Conservation (phyloP, 2,113 vertebrate species). For the Toxostoma redivivum region DNA sequence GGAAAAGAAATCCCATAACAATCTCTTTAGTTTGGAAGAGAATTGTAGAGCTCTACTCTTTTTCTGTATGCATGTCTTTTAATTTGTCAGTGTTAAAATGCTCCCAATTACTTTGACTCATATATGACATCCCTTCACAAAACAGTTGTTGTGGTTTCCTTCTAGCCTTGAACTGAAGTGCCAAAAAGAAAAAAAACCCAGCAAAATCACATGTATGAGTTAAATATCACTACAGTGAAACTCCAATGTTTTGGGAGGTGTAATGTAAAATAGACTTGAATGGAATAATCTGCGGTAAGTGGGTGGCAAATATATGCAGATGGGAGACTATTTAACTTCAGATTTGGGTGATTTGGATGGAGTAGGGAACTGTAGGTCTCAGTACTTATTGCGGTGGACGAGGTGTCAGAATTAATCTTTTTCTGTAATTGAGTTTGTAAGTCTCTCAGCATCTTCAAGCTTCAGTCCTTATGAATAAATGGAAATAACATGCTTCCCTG, state of each 20-base stretch:
- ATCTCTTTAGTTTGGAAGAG: conserved; percentile 36
- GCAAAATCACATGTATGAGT: background rate
- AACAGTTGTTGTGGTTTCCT: background rate
- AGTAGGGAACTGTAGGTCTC: conserved; percentile 2
- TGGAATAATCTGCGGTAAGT: conserved; percentile 31
- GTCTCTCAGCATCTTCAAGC: background rate
- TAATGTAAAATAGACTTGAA: background rate
- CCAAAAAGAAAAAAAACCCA: background rate
- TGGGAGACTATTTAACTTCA: conserved; percentile 16
- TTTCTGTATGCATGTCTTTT: background rate
- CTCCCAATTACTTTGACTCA: background rate
- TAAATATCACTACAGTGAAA: background rate
- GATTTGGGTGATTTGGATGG: background rate
- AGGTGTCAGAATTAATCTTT: conserved; percentile 42
- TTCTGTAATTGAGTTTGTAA: conserved; percentile 25
- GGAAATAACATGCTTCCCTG: background rate
- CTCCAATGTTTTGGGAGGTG: background rate
- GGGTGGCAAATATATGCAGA: conserved; percentile 35
- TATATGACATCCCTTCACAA: background rate
- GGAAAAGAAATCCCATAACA: background rate
- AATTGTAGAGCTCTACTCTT: background rate
- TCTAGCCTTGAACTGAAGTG: background rate
- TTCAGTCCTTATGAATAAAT: background rate
- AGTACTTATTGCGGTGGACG: background rate
- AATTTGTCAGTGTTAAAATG: background rate